Evolutionary conservation across 2,113 vertebrate species (phyloP).

Genomic region (Anser cygnoides): DNA sequence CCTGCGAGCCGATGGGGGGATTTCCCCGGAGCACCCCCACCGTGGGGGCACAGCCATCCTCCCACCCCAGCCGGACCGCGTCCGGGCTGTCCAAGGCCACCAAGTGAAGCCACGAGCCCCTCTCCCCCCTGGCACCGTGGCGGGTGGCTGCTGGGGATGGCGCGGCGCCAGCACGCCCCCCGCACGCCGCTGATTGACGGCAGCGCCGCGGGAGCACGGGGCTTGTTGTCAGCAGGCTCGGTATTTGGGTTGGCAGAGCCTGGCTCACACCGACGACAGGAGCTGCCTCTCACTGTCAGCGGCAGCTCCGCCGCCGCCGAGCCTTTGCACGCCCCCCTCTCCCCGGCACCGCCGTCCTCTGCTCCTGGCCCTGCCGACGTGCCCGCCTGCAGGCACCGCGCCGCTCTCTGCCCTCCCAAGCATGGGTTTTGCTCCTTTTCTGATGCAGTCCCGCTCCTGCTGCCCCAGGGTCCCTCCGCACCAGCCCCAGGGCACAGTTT

Average conservation of each 20-base stretch:
- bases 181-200: not conserved
- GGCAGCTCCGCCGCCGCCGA: not conserved
- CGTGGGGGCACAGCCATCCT: fast-evolving
- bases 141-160: not conserved
- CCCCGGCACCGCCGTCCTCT: not conserved
- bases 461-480: not conserved
- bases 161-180: not conserved
- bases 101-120: not conserved
- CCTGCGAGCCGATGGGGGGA: not conserved
- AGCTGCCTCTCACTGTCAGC: conserved; percentile 56
- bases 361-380: not conserved
- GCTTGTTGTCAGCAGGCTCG: conserved; percentile 25
- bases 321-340: not conserved
- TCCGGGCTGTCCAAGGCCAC: not conserved
- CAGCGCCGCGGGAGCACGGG: not conserved
- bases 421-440: not conserved
- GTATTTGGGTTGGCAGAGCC: conserved; percentile 62
- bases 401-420: not conserved
- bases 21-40: not conserved
- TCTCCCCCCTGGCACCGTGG: not conserved
- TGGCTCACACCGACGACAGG: conserved; percentile 14
- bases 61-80: not conserved
- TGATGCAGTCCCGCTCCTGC: not conserved
- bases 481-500: not conserved
- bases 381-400: fast-evolving